phyloP scores from a whole-genome alignment of 2,113 vertebrate genomes.

The Calyptommatus sinebrachiatus region DNA sequence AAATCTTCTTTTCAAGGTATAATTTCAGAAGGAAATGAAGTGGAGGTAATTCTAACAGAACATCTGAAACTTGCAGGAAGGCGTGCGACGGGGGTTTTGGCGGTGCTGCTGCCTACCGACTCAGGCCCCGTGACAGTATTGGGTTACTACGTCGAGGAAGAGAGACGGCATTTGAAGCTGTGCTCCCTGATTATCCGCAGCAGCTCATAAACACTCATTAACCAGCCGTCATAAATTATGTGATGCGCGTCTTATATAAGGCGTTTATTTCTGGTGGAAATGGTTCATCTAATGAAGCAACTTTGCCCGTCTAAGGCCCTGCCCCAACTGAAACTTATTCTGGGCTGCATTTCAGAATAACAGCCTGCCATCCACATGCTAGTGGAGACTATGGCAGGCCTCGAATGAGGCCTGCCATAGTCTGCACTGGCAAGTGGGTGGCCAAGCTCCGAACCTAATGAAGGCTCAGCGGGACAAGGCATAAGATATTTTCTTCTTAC shows the following conservation, averaged over 20 bases:
- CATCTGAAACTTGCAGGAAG: constrained; percentile 45
- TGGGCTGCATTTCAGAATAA: no score
- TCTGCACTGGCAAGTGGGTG: no score
- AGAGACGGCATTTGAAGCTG: constrained; percentile 51
- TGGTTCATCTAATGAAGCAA: no score
- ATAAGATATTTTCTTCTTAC: no score
- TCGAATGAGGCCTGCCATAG: no score
- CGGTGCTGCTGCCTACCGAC: constrained; percentile 53
- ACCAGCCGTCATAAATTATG: constrained; percentile 54
- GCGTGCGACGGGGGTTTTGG: constrained; percentile 40
- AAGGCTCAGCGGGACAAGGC: neutral
- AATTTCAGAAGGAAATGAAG: constrained; percentile 5
- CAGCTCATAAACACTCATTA: constrained; percentile 51
- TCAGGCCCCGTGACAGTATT: constrained; percentile 58
- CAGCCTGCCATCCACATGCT: no score
- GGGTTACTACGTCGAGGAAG: constrained; percentile 54
- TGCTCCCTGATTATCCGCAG: constrained; percentile 46
- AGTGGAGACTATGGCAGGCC: no score
- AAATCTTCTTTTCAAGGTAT: neutral
- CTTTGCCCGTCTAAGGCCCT: no score
- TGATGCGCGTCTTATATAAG: constrained; percentile 37
- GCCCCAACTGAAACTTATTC: no score
- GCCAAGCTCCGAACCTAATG: no score
- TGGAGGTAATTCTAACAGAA: constrained; percentile 26
- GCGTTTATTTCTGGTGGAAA: constrained; percentile 18